Evolutionary conservation across 2,888 invertebrate genomes (phyloP).

Genomic region (Stenolophus ochropezus): DNA sequence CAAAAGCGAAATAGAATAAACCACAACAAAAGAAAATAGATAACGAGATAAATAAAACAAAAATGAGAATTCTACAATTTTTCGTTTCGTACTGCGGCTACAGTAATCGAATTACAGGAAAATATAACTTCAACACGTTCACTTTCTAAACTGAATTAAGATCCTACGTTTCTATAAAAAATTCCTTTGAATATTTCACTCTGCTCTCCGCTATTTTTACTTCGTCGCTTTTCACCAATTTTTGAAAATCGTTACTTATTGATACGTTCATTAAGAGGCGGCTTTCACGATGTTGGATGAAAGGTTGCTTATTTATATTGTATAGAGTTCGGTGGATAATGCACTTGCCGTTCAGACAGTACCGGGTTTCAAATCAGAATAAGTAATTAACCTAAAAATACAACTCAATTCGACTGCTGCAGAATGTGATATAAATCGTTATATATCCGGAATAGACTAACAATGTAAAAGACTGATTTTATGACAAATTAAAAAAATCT

Average conservation of each 20-base stretch:
- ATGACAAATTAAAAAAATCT: too few relatives aligned
- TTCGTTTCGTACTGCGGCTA: constrained; percentile 12
- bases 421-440: too few relatives aligned
- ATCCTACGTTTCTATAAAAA: neutral
- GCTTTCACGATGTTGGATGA: neutral
- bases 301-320: neutral
- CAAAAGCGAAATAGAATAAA: constrained; percentile 46
- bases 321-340: neutral
- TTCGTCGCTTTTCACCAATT: neutral
- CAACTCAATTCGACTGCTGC: too few relatives aligned
- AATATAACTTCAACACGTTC: constrained; percentile 20
- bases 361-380: neutral
- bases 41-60: constrained; percentile 41
- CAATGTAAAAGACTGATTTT: too few relatives aligned
- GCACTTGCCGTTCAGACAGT: neutral
- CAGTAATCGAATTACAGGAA: constrained; percentile 36
- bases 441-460: too few relatives aligned
- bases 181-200: neutral
- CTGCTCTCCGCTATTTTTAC: neutral
- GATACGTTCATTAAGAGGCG: neutral
- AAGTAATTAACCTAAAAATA: neutral
- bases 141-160: constrained; percentile 37
- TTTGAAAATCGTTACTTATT: neutral
- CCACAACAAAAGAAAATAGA: constrained; percentile 47
- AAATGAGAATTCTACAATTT: constrained; percentile 38